Conservation (phyloP, 2,797 vertebrate genomes). For the Chrosomus eos region DNA sequence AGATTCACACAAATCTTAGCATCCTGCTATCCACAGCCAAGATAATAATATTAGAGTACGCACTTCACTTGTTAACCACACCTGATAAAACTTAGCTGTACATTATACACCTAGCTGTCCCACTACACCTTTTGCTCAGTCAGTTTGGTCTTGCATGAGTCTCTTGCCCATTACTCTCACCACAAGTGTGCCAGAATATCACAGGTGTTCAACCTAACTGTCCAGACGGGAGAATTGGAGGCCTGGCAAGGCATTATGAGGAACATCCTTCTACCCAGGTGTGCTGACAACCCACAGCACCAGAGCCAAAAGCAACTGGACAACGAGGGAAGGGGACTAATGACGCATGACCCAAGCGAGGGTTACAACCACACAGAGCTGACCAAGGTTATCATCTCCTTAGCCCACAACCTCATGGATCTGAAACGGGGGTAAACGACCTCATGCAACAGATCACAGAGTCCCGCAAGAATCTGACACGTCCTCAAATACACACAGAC, state of each 20-base stretch:
- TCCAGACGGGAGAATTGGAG: background rate
- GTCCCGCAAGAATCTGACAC: background rate
- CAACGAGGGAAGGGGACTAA: background rate
- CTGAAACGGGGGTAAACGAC: background rate
- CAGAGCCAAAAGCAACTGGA: background rate
- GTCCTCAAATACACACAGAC: background rate
- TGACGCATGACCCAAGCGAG: background rate
- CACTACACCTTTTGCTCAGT: background rate
- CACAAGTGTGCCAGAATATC: background rate
- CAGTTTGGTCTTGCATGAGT: slow-evolving; percentile 2
- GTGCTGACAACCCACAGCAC: background rate
- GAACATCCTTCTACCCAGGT: background rate
- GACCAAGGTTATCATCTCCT: background rate
- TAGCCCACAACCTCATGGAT: background rate
- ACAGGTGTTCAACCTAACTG: background rate
- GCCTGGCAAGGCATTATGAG: background rate
- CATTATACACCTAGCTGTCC: background rate
- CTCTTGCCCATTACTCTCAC: background rate
- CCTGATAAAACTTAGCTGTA: background rate
- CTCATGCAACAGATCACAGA: background rate
- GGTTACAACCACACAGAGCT: background rate
- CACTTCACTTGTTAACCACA: background rate
- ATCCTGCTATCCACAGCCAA: background rate
- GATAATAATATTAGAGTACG: background rate
- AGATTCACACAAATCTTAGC: background rate